Evolutionary conservation across 2,113 vertebrate species (phyloP), one percentile per base, ranked within the genome.

Genomic region (Mobula hypostoma): DNA sequence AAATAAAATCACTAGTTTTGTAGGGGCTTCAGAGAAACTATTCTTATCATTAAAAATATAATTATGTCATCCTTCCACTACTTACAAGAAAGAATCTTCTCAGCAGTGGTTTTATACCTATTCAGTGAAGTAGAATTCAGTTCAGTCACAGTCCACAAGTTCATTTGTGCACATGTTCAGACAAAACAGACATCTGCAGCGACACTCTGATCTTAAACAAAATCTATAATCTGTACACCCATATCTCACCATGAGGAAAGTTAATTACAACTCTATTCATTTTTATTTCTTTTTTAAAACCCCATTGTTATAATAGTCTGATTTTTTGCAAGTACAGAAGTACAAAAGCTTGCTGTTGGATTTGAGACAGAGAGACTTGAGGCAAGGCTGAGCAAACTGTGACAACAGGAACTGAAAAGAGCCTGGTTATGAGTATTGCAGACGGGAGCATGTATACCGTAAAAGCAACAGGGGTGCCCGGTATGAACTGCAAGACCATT

Each of bases 331-430:
- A 56, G 91, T 36, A 48, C 91, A 12, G 70, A 70, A 56, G 24
- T 93, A 93, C 12, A 74, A 12, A 70, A 74, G 66, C 7, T 70
- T 93, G 70, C 70, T 74, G 36, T 93, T 93, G 91, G 91, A 90
- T 93, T 70, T 48, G 91, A 93, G 91, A 93, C 91, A 72, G 91
- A 56, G 68, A 93, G 91, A 93, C 70, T 93, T 68, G 91, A 74
- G 91, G 91, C 91, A 93, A 93, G 27, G 91, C 91, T 56, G 70
- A 56, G 36, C 68, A 9, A 93, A 9, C 91, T 93, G 70, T 93
- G 68, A 93, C 68, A 93, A 74, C 91, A 93, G 91, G 91, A 92
- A 92, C 66, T 92, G 66, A 92, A 72, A 92, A 66, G 85, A 90
- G 36, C 19, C 91, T 74, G 91, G 74, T 93, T 93, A 56, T 93